Evolutionary conservation across 2,888 invertebrate species (phyloP), one percentile per base, ranked within the genome.

Genomic region (Ochropacha duplaris): DNA sequence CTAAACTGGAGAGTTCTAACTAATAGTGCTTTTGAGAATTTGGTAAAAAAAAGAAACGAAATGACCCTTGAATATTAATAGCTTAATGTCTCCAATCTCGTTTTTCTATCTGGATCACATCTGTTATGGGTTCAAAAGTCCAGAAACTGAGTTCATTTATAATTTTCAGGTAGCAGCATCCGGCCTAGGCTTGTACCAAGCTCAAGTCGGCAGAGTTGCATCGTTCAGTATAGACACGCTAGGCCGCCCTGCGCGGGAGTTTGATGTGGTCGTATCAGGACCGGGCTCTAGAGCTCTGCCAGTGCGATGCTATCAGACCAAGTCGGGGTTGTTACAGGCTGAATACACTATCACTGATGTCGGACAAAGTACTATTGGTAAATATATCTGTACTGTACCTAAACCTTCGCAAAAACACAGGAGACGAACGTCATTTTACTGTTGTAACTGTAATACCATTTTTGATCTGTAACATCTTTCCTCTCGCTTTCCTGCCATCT

Each of bases 271-370:
- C 0, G 96, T 97, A 1, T 96, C 97, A 0, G 97, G 97, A 0
- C 96, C 96, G 0, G 95, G 96, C 8, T 95, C 96, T 0, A 94
- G 95, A 64, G 97, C 97, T 0, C 93, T 98, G 49, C 97, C 98
- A 0, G 98, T 99, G 3, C 86, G 98, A 59, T 99, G 99, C 81
- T 98, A 98, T 85, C 98, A 98, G 82, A 99, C 99, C 62, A 97
- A 99, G 78, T 98, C 99, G 62, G 99, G 99, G 1, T 96, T 98
- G 77, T 93, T 99, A 57, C 96, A 98, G 82, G 99, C 99, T 0
- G 99, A 99, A 87, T 99, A 97, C 87, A 96, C 96, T 16, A 96
- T 97, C 31, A 95, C 96, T 59, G 96, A 96, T 76, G 94, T 96
- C 24, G 96, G 96, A 52, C 94, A 95, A 67, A 94, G 94, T 71